A percentile compares a stretch with the other conserved stretches of the same genome.
Evolutionary conservation across 2,113 vertebrate genomes (phyloP).

Genomic region (Epinephelus lanceolatus): DNA sequence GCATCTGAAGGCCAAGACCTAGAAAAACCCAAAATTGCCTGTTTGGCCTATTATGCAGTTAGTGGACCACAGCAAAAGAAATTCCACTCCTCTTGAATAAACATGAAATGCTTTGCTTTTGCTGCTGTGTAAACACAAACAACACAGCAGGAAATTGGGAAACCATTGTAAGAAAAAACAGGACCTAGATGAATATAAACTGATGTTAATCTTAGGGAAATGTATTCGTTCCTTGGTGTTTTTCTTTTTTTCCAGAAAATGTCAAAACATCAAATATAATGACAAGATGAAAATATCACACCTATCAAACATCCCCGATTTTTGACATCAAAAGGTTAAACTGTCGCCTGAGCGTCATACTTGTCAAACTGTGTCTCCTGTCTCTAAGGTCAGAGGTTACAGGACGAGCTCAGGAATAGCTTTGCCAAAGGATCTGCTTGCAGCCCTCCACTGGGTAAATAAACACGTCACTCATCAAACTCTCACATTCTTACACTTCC

Average conservation of each 20-base stretch:
- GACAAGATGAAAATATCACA: constrained; percentile 22
- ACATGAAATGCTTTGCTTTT: constrained; percentile 21
- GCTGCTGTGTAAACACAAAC: constrained; percentile 25
- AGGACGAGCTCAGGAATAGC: constrained; percentile 26
- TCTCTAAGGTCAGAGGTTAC: constrained; percentile 17
- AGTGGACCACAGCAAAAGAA: background rate
- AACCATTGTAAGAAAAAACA: constrained; percentile 12
- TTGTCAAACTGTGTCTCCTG: constrained; percentile 17
- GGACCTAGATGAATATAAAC: constrained; percentile 2
- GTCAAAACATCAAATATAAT: constrained; percentile 27
- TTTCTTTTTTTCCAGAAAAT: background rate
- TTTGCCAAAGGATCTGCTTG: constrained; percentile 13
- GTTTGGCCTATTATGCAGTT: background rate
- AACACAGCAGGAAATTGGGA: constrained; percentile 32
- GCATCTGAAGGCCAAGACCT: background rate
- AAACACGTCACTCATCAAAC: constrained; percentile 27
- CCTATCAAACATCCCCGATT: background rate
- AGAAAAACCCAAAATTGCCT: background rate
- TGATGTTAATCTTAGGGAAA: constrained; percentile 11
- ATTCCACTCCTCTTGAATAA: background rate
- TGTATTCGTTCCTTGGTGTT: background rate
- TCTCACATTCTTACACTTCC: background rate
- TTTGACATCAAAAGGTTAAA: constrained; percentile 18
- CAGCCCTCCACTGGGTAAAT: constrained; percentile 13
- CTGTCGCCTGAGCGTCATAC: background rate